phyloP scores from a whole-genome alignment of 2,888 invertebrate genomes.

The Seladonia tumulorum region DNA sequence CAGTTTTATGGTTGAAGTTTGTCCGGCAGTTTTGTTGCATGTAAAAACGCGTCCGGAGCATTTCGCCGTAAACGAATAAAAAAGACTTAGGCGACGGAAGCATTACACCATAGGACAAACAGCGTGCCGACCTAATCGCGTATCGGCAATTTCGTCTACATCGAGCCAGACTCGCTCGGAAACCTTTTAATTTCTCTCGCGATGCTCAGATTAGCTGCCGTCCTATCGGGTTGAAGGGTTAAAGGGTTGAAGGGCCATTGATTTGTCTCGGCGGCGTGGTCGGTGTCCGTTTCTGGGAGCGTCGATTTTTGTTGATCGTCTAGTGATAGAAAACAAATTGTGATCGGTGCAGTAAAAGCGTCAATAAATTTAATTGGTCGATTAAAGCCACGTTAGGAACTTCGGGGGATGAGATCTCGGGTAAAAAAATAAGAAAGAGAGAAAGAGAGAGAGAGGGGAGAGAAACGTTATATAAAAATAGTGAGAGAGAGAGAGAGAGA shows the following conservation, averaged over 20 bases:
- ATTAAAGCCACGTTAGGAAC: constrained; percentile 27
- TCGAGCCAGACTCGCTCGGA: background rate
- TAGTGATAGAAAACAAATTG: constrained; percentile 49
- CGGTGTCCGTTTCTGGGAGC: constrained; percentile 38
- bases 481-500: constrained; percentile 16
- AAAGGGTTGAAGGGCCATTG: constrained; percentile 14
- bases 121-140: background rate
- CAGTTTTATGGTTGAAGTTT: background rate
- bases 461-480: constrained; percentile 3
- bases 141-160: constrained; percentile 1
- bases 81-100: background rate
- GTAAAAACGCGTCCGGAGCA: background rate
- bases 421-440: background rate
- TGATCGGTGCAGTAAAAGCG: constrained; percentile 52
- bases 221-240: constrained; percentile 21
- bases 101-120: background rate
- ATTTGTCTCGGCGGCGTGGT: constrained; percentile 26
- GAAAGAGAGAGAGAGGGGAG: background rate
- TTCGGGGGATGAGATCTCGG: background rate
- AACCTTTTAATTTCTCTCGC: constrained; percentile 13
- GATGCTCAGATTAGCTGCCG: background rate
- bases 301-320: constrained; percentile 39
- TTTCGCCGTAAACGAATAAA: background rate
- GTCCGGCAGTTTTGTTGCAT: background rate
- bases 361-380: constrained; percentile 51